These are phyloP conservation scores for Enteromius fasciolatus DNA, from an alignment of 2,797 vertebrate species.

Conservation along the genomic window DNA sequence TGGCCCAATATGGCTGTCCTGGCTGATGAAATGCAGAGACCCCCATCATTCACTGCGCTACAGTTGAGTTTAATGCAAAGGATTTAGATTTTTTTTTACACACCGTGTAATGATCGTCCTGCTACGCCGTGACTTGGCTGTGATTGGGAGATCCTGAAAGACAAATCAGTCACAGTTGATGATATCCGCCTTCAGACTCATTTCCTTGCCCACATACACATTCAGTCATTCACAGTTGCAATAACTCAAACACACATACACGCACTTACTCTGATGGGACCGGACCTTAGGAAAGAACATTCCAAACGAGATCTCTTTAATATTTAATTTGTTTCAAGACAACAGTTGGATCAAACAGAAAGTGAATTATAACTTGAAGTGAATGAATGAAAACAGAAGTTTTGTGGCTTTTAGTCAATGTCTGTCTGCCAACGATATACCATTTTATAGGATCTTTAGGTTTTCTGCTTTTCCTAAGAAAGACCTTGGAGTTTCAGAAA, in stretches of 20 bases:
- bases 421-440: neutral
- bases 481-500: neutral
- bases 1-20: slow-evolving; percentile 21
- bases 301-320: neutral
- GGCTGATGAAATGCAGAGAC: slow-evolving; percentile 47
- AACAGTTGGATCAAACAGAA: neutral
- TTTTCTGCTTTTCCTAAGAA: neutral
- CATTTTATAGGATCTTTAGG: no score
- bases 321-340: neutral
- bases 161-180: slow-evolving; percentile 15
- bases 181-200: slow-evolving; percentile 14
- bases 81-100: slow-evolving; percentile 23
- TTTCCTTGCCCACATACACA: neutral
- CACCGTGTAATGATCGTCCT: slow-evolving; percentile 5
- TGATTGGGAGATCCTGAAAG: slow-evolving; percentile 26
- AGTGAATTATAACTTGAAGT: neutral
- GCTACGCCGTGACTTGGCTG: slow-evolving; percentile 34
- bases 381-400: neutral
- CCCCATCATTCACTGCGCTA: slow-evolving; percentile 36
- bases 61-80: slow-evolving; percentile 8
- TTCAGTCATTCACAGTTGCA: slow-evolving; percentile 11
- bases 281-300: neutral
- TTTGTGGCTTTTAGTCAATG: neutral
- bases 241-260: slow-evolving; percentile 15
- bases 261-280: neutral